A percentile compares a stretch with the other conserved stretches of the same genome.
These are phyloP conservation scores for Fabriciana adippe DNA, from an alignment of 2,888 invertebrate species.

Conservation along the genomic window DNA sequence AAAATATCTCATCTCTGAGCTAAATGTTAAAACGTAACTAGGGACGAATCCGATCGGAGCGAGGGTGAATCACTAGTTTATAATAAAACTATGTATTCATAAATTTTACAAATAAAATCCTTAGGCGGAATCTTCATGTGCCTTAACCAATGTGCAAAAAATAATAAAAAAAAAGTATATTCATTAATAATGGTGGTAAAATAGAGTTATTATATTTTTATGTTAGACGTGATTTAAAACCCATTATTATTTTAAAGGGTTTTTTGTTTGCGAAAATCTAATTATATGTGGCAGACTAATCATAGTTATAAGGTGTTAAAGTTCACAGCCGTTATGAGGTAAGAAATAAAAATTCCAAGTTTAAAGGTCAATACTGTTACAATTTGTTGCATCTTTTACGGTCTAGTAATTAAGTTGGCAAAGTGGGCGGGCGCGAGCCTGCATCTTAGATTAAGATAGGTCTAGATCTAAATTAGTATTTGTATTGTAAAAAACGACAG, in stretches of 20 bases:
- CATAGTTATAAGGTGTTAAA: conserved; percentile 23
- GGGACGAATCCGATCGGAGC: too few species aligned
- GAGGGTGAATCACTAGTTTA: too few species aligned
- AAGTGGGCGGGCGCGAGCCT: conserved; percentile 19
- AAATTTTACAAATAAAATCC: not conserved
- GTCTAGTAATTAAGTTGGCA: conserved; percentile 27
- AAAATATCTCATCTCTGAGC: too few species aligned
- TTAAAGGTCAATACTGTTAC: conserved; percentile 28
- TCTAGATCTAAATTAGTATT: conserved; percentile 35
- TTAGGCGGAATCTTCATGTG: not conserved
- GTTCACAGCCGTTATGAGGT: conserved; percentile 21
- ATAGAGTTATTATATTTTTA: conserved; percentile 13
- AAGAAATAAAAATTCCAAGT: conserved; percentile 5
- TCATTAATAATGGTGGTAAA: not conserved
- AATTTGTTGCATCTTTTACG: conserved; percentile 18
- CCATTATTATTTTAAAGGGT: conserved; percentile 3
- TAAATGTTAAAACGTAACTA: too few species aligned
- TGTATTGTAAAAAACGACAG: conserved; percentile 15
- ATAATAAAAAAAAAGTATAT: not conserved
- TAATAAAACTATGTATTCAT: not conserved
- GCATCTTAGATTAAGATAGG: conserved; percentile 26
- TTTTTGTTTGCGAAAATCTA: conserved; percentile 1
- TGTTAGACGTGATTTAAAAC: not conserved
- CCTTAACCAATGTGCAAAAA: not conserved
- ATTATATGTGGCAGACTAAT: conserved; percentile 13